Percentiles rank a stretch among this genome's conserved stretches.
Conservation (phyloP, 2,113 vertebrate species). For the Accipiter virgatus region DNA sequence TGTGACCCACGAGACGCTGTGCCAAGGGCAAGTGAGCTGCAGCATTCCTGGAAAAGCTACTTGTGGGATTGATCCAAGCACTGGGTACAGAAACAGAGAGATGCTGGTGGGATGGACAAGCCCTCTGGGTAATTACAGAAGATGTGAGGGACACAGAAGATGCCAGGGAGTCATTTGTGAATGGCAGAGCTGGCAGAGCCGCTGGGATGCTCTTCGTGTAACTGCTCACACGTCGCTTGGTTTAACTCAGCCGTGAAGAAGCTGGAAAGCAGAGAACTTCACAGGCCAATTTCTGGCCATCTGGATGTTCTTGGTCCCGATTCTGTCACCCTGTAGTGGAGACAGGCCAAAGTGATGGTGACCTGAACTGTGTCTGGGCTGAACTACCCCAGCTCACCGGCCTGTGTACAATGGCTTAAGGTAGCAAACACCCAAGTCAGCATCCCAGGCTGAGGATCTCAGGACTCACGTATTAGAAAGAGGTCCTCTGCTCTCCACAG, state of each 20-base stretch:
- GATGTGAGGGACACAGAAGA: neutral
- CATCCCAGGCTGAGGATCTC: neutral
- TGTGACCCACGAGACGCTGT: rapidly evolving
- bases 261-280: neutral
- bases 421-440: neutral
- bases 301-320: neutral
- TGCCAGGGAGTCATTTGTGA: neutral
- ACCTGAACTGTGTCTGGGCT: neutral
- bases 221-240: neutral
- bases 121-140: neutral
- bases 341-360: neutral
- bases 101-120: neutral
- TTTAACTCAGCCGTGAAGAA: neutral
- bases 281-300: neutral
- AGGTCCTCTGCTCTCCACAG: neutral
- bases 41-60: neutral
- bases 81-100: neutral
- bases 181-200: neutral
- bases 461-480: neutral
- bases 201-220: neutral
- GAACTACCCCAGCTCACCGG: neutral
- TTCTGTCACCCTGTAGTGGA: neutral
- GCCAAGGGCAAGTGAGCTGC: neutral
- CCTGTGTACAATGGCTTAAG: neutral
- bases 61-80: neutral